Conservation (phyloP, 2,888 invertebrate genomes). For the Morinoia aosen region DNA sequence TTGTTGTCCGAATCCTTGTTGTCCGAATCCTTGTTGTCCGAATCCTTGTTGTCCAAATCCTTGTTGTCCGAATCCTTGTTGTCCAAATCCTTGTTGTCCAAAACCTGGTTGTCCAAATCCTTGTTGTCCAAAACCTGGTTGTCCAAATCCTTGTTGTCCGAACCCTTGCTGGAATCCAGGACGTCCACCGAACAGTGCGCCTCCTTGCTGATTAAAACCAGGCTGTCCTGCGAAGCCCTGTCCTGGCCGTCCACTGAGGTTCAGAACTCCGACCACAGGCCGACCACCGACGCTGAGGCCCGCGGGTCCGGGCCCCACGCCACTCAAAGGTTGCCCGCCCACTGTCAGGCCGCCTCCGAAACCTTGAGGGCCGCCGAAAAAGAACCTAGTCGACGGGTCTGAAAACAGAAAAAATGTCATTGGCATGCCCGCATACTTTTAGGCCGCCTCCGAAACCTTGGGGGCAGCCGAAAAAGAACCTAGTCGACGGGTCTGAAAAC, state of each 20-base stretch:
- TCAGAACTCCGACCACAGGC: conserved; percentile 26
- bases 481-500: conserved; percentile 17
- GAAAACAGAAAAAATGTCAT: not conserved
- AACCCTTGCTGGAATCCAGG: conserved; percentile 1
- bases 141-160: not conserved
- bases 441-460: not conserved
- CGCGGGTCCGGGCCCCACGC: not conserved
- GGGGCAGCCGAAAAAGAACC: conserved; percentile 31
- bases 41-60: not conserved
- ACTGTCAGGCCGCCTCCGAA: not conserved
- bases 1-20: not conserved
- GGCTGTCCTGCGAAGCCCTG: conserved; percentile 41
- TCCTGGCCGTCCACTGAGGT: not conserved
- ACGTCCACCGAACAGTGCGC: not conserved
- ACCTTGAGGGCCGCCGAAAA: not conserved
- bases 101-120: not conserved
- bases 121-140: not conserved
- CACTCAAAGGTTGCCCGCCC: not conserved
- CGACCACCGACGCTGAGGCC: not conserved
- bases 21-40: not conserved
- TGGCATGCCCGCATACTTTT: not conserved
- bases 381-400: conserved; percentile 45
- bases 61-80: conserved; percentile 5
- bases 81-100: not conserved
- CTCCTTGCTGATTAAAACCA: not conserved